These are phyloP conservation scores for Sarcophaga carnaria DNA, from an alignment of 2,888 invertebrate genomes.

Conservation along the genomic window DNA sequence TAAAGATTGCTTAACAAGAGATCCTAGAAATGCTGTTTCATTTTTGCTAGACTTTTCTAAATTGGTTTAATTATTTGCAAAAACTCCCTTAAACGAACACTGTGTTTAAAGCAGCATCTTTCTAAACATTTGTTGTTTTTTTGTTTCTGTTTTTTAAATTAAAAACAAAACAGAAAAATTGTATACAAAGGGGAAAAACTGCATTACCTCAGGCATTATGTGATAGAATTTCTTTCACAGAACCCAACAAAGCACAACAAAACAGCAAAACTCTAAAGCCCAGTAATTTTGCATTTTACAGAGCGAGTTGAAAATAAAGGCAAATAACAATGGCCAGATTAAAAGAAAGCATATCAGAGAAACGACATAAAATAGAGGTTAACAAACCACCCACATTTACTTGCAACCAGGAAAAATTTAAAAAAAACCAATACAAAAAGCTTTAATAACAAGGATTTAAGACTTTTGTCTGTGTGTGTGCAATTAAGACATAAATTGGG, in stretches of 20 bases:
- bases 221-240: constrained; percentile 33
- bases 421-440: background rate
- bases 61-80: too few species aligned
- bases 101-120: background rate
- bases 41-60: too few species aligned
- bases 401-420: background rate
- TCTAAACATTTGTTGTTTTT: constrained; percentile 14
- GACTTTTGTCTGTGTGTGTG: background rate
- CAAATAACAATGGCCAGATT: constrained; percentile 21
- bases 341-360: constrained; percentile 34
- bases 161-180: constrained; percentile 36
- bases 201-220: constrained; percentile 44
- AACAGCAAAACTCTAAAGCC: constrained; percentile 23
- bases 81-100: background rate
- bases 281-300: constrained; percentile 28
- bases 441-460: background rate
- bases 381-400: constrained; percentile 63
- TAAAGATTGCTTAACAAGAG: too few species aligned
- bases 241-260: background rate
- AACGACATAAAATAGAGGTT: constrained; percentile 41
- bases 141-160: background rate
- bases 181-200: constrained; percentile 40
- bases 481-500: background rate
- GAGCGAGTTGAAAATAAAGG: constrained; percentile 12
- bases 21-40: too few species aligned